Percentiles rank a stretch among this genome's conserved stretches.
Conservation (phyloP, 2,797 vertebrate species). For the Silurus aristotelis region DNA sequence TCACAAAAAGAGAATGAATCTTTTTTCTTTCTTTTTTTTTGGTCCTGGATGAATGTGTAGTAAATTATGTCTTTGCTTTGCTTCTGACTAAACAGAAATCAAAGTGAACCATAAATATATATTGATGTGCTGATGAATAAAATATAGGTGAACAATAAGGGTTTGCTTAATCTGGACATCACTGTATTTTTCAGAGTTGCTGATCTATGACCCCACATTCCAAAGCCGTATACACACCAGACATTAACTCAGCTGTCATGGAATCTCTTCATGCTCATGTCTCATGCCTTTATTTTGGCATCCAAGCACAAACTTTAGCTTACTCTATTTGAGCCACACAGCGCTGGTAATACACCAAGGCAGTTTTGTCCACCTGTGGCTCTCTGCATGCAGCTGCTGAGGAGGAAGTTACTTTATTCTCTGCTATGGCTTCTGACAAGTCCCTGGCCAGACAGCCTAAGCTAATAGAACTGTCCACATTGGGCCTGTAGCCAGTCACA, state of each 20-base stretch:
- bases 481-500: conserved; percentile 23
- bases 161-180: background rate
- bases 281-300: background rate
- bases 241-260: conserved; percentile 1
- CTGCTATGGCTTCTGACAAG: conserved; percentile 10
- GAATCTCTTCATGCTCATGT: background rate
- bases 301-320: background rate
- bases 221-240: background rate
- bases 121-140: background rate
- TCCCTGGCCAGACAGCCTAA: conserved; percentile 15
- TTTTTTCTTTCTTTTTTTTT: background rate
- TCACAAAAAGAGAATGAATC: background rate
- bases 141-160: background rate
- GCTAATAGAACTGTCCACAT: conserved; percentile 37
- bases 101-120: background rate
- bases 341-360: background rate
- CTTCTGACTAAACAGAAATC: background rate
- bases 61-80: background rate
- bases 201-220: background rate
- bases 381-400: conserved; percentile 23
- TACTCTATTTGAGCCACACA: background rate
- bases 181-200: background rate
- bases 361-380: conserved; percentile 35
- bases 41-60: background rate
- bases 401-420: conserved; percentile 22